Evolutionary conservation across 1,140 invertebrate species (phyloP), one percentile per base, ranked within the genome.

Genomic region (Venustaconcha ellipsiformis): DNA sequence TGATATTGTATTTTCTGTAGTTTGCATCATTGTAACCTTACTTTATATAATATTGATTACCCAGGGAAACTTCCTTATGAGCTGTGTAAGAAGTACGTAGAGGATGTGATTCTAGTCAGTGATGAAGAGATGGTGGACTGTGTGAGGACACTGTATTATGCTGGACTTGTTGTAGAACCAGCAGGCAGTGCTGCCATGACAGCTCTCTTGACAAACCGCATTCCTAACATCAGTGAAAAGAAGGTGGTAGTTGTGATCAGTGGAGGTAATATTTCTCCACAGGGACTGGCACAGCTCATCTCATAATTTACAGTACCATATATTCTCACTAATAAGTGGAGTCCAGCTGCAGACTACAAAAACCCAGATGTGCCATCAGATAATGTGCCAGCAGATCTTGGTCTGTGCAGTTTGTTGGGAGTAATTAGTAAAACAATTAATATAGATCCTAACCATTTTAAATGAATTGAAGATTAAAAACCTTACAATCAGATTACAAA

Each of bases 161-260:
- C 73, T n/a, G 87, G 87, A 37, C 74, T 88, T 30, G 82, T 85
- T n/a, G 88, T 84, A 1, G 88, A 89, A 75, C 86, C 87, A 3
- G 85, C 87, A 13, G 88, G 87, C n/a, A 79, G 80, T 75, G 88
- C 88, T 48, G 88, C 84, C 14, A 80, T 88, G 73, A 86, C 87
- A 15, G 86, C 88, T 14, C 65, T 89, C 1, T 37, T 86, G 15
- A 65, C 67, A 48, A 74, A 76, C 13, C 82, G 83, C 20, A 82
- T 88, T 18, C 87, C 87, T 26, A 78, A 88, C 64, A 71, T 83
- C 58, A 68, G 72, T 23, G 82, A 78, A 12, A 88, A 87, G 72
- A 87, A 86, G 57, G 84, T 89, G 15, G 81, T 87, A 20, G 81
- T 87, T 15, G 79, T 87, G 15, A 59, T 88, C 2, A 86, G 83